Base-by-base conservation (phyloP, 2,113 vertebrate species). In the Pristiophorus japonicus region DNA sequence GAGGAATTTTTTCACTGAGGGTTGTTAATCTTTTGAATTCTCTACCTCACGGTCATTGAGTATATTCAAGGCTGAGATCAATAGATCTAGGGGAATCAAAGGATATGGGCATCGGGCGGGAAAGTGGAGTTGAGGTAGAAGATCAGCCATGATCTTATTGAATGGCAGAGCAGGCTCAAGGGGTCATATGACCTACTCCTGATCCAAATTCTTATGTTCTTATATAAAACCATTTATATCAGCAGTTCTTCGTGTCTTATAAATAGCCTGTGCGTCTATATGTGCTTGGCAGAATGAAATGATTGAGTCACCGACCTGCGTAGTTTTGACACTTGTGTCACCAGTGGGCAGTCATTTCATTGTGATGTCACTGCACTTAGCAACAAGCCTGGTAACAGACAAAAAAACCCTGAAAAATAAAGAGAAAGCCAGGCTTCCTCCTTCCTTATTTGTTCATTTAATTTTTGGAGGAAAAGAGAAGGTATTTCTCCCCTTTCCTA, bases 381-480 rank as follows among this genome's bases (percentile, higher is more conserved):
- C 93, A 51, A 94, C 93, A 94, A 73, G 93, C 65, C 22, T 70
- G 66, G 42, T 24, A 94, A 94, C 93, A 73, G 92, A 16, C 51
- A 55, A n/a, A 91, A 78, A 63, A 20, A 7, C 59, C 34, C 88
- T 63, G 88, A 92, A 38, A 63, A 63, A 38, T 67, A 51, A 27
- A 70, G 12, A 73, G 10, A 70, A 70, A 94, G 8, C 38, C 4
- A 34, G 30, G 11, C 42, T 11, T 45, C 7, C 22, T 30, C n/a
- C 27, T 67, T 59, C 63, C n/a, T 67, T 45, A 65, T 47, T 94
- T 38, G 20, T 7, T 67, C 42, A 42, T 70, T 24, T 66, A 67
- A 18, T 94, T 42, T 66, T 24, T n/a, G 55, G 12, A 34, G 1
- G 51, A 90, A 62, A 90, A 59, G 5, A 30, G 14, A 0, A 16